A percentile compares a stretch with the other conserved stretches of the same genome.
Conservation (phyloP, 2,888 invertebrate genomes). For the Biston stratarius region DNA sequence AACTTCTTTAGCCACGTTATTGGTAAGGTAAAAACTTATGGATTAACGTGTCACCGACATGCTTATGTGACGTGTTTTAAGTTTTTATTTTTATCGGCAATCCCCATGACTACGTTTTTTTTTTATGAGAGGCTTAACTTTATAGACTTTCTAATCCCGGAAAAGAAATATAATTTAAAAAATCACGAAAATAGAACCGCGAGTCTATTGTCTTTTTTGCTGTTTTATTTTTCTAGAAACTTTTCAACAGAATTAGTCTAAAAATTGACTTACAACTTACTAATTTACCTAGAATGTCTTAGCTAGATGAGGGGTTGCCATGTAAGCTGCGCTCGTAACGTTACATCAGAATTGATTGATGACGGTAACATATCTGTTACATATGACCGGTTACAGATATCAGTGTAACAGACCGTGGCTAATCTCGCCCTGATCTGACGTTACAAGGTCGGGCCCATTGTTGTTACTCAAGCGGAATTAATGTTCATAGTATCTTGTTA, state of each 20-base stretch:
- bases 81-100: no score
- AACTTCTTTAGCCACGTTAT: no score
- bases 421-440: slow-evolving; percentile 19
- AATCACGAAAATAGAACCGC: no score
- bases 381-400: slow-evolving; percentile 13
- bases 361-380: slow-evolving; percentile 12
- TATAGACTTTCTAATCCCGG: no score
- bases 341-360: slow-evolving; percentile 28
- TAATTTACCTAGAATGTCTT: not conserved
- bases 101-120: no score
- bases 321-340: not conserved
- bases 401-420: slow-evolving; percentile 18
- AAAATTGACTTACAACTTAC: not conserved
- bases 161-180: no score
- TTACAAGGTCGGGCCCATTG: slow-evolving; percentile 19
- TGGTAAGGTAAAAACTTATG: no score
- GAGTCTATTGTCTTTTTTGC: no score
- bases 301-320: not conserved
- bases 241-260: not conserved
- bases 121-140: no score
- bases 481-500: slow-evolving; percentile 9
- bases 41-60: no score
- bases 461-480: slow-evolving; percentile 16
- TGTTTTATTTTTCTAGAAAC: no score
- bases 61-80: no score